phyloP scores from a whole-genome alignment of 2,797 vertebrate species.

The Psittacula derbiana region DNA sequence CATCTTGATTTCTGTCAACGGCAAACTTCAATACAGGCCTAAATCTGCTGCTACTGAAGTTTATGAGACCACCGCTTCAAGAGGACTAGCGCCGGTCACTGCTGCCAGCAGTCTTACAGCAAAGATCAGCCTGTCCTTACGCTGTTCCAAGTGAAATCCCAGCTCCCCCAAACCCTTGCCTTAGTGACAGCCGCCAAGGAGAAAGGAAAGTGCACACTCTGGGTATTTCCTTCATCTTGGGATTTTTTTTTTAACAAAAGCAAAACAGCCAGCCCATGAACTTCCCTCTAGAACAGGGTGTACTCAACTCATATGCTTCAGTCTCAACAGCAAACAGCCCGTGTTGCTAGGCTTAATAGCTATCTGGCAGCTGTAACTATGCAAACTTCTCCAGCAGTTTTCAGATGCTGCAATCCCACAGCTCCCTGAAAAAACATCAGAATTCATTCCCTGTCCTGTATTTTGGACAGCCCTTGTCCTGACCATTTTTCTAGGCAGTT shows the following conservation, averaged over 20 bases:
- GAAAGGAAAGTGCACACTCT: neutral
- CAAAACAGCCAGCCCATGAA: constrained; percentile 10
- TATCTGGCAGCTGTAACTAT: constrained; percentile 15
- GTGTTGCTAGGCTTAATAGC: neutral
- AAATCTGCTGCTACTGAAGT: neutral
- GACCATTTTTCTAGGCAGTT: neutral
- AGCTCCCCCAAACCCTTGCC: neutral
- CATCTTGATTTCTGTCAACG: neutral
- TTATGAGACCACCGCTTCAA: neutral
- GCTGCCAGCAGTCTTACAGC: neutral
- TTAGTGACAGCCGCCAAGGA: neutral
- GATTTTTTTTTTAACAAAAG: neutral
- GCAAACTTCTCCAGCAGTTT: constrained; percentile 31
- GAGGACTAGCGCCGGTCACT: rapidly evolving
- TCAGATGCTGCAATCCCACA: rapidly evolving
- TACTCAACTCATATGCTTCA: constrained; percentile 14
- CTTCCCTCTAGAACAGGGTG: constrained; percentile 25
- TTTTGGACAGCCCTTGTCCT: neutral
- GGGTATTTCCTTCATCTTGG: constrained; percentile 6
- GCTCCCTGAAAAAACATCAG: neutral
- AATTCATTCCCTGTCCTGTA: neutral
- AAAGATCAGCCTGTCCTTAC: neutral
- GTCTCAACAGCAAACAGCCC: constrained; percentile 28
- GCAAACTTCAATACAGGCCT: neutral
- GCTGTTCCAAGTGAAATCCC: neutral